phyloP scores from a whole-genome alignment of 2,888 invertebrate species.

The Neria commutata region DNA sequence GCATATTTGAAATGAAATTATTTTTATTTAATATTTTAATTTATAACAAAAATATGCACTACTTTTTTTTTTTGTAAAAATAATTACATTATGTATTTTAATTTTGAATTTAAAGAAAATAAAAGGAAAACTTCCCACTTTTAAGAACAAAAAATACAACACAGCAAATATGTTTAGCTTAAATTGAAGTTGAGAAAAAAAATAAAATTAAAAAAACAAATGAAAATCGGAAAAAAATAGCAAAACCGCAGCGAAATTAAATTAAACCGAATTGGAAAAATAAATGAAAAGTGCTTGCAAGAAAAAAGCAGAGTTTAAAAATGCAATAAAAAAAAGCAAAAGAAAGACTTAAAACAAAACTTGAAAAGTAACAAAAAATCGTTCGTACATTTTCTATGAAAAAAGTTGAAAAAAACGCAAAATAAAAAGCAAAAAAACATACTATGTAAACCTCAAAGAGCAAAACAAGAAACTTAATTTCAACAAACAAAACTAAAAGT shows the following conservation, averaged over 20 bases:
- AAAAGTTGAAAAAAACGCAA: slow-evolving; percentile 29
- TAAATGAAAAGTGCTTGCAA: too few relatives aligned
- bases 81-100: slow-evolving; percentile 31
- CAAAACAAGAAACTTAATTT: slow-evolving; percentile 19
- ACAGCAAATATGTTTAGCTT: neutral
- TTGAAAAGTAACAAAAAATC: slow-evolving; percentile 33
- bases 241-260: slow-evolving; percentile 8
- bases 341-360: slow-evolving; percentile 59
- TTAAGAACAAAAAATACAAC: slow-evolving; percentile 17
- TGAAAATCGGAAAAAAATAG: slow-evolving; percentile 19
- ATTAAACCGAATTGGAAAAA: slow-evolving; percentile 34
- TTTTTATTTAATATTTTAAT: slow-evolving; percentile 28
- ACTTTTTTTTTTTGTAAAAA: slow-evolving; percentile 35
- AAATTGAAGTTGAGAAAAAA: slow-evolving; percentile 7
- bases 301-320: too few relatives aligned
- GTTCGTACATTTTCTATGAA: slow-evolving; percentile 49
- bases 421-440: slow-evolving; percentile 29
- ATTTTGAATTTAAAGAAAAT: slow-evolving; percentile 28
- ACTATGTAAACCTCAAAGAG: slow-evolving; percentile 14
- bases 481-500: slow-evolving; percentile 15
- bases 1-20: slow-evolving; percentile 28
- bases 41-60: slow-evolving; percentile 25
- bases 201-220: slow-evolving; percentile 8
- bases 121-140: slow-evolving; percentile 22
- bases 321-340: slow-evolving; percentile 58